Evolutionary conservation across 30 jellyfish, hydroid and myxozoan species (phyloP).

Genomic region (Mastigias papua): DNA sequence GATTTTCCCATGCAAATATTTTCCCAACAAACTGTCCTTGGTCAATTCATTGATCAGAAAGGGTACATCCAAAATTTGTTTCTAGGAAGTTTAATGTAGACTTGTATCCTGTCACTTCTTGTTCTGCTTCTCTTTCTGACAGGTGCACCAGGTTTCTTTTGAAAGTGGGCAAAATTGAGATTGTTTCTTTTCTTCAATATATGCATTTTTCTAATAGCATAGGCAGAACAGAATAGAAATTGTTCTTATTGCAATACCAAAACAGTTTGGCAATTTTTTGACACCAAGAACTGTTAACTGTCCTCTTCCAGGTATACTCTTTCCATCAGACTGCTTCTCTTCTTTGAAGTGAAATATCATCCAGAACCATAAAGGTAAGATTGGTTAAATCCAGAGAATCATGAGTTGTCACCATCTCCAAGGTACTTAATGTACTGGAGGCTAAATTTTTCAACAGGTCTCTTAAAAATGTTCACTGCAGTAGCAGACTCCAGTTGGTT

Average conservation of each 20-base stretch:
- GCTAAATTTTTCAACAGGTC: background rate
- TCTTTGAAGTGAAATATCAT: background rate
- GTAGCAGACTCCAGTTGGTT: slow-evolving; percentile 27
- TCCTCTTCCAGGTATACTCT: slow-evolving; percentile 42
- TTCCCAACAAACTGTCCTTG: background rate
- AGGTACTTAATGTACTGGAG: too few relatives aligned
- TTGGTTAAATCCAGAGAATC: background rate
- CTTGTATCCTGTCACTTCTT: slow-evolving; percentile 8
- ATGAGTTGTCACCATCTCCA: too few relatives aligned
- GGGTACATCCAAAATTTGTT: slow-evolving; percentile 6
- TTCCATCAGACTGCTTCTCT: background rate
- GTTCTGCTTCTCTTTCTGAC: slow-evolving; percentile 53
- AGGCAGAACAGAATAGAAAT: background rate
- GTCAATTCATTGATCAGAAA: slow-evolving; percentile 35
- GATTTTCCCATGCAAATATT: slow-evolving; percentile 62
- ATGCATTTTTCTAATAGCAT: slow-evolving; percentile 7
- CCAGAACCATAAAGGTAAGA: slow-evolving; percentile 6
- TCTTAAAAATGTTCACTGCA: background rate
- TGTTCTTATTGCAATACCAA: slow-evolving; percentile 16
- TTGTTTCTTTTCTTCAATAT: background rate
- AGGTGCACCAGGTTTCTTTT: slow-evolving; percentile 52
- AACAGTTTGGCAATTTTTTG: slow-evolving; percentile 1
- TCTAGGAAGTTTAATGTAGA: slow-evolving; percentile 21
- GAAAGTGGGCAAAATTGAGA: slow-evolving; percentile 51
- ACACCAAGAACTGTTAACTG: background rate